These are phyloP conservation scores for Rhamphomyia laevipes DNA, from an alignment of 2,888 invertebrate species.

Conservation along the genomic window DNA sequence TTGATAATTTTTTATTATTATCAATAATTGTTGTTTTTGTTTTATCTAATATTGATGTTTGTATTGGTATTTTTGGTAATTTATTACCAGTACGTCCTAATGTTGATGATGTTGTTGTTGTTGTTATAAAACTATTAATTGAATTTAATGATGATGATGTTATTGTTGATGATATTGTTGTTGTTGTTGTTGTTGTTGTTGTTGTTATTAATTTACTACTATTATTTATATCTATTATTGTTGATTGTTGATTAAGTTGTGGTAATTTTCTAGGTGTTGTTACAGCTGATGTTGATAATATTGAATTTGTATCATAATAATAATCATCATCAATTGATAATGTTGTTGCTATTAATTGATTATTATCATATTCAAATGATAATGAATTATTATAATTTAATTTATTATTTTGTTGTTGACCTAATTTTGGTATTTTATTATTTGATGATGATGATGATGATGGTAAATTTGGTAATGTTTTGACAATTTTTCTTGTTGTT, in stretches of 20 bases:
- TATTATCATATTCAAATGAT: not conserved
- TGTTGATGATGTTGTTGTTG: slow-evolving; percentile 1
- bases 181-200: slow-evolving; percentile 11
- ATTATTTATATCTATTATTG: slow-evolving; percentile 8
- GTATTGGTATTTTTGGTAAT: slow-evolving; percentile 4
- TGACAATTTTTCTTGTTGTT: not conserved
- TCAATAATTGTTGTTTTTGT: not conserved
- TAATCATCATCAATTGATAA: slow-evolving; percentile 1
- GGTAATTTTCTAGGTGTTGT: slow-evolving; percentile 24
- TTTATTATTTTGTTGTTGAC: slow-evolving; percentile 2
- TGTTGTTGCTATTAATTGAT: not conserved
- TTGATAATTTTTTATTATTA: no score
- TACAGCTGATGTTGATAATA: slow-evolving; percentile 3
- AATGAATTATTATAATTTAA: slow-evolving; percentile 2
- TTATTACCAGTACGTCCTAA: slow-evolving; percentile 6
- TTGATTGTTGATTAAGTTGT: slow-evolving; percentile 17
- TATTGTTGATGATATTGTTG: slow-evolving; percentile 7
- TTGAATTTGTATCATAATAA: slow-evolving; percentile 2
- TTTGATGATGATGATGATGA: slow-evolving; percentile 23
- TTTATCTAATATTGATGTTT: not conserved
- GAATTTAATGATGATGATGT: slow-evolving; percentile 6
- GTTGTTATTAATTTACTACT: slow-evolving; percentile 12
- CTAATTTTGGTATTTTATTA: slow-evolving; percentile 24
- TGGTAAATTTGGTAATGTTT: slow-evolving; percentile 11
- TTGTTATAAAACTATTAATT: not conserved